Base-by-base conservation (phyloP, 1,140 invertebrate species). In the Streblospio benedicti region DNA sequence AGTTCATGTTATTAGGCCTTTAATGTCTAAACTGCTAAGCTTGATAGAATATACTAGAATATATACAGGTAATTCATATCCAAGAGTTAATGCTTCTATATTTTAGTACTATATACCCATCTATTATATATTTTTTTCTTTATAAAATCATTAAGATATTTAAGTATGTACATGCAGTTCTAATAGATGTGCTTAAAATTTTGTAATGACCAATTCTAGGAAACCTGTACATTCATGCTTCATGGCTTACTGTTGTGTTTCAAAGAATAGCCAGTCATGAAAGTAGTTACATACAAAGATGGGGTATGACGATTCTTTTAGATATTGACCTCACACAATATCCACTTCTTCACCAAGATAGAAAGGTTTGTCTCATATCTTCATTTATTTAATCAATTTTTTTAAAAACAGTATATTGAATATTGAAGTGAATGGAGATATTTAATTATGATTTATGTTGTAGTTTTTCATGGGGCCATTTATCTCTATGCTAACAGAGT, bases 1-100 rank as follows among this genome's bases (percentile, higher is more conserved):
- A 68, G 78, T 77, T n/a, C 83, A 85, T 69, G 69, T 85, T 12
- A 70, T 84, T 18, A 68, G 76, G 33, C 83, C 83, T 47, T 71
- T 78, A n/a, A 62, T 84, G 14, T 67, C 60, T 16, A 72, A 76
- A 58, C 28, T 81, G 50, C 59, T 74, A 32, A 69, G 47, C 54
- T 64, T 81, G 31, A 56, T 74, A 53, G 25, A 57, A 47, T 23
- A 23, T 27, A 47, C 45, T 18, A 47, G 25, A n/a, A n/a, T n/a
- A n/a, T n/a, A n/a, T n/a, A n/a, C n/a, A n/a, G n/a, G n/a, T n/a
- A n/a, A n/a, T n/a, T n/a, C n/a, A n/a, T n/a, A n/a, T n/a, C n/a
- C n/a, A n/a, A n/a, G n/a, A n/a, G n/a, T n/a, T n/a, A n/a, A n/a
- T n/a, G n/a, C n/a, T n/a, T n/a, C n/a, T n/a, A n/a, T n/a, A n/a